phyloP scores from a whole-genome alignment of 2,113 vertebrate species.

The Chaenogobius annularis region DNA sequence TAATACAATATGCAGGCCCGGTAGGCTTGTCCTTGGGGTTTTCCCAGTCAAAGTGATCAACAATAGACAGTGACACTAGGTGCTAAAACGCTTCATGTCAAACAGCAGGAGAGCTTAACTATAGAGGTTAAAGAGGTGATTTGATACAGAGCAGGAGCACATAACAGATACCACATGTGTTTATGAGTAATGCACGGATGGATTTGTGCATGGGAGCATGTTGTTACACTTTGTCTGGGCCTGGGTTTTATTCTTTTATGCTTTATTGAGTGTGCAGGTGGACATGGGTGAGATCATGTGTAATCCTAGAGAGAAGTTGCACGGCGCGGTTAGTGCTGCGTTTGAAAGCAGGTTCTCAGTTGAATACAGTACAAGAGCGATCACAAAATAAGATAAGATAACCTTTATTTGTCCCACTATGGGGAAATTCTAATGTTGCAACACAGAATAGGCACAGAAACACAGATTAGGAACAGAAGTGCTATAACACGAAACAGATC shows the following conservation, averaged over 20 bases:
- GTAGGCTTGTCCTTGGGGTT: conserved; percentile 2
- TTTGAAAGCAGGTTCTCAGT: conserved; percentile 4
- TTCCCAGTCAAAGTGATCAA: conserved; percentile 30
- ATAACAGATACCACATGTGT: conserved; percentile 60
- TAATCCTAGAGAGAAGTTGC: conserved; percentile 10
- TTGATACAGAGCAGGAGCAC: conserved; percentile 34
- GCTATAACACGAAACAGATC: too few species aligned
- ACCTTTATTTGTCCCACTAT: too few species aligned
- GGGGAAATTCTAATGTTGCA: too few species aligned
- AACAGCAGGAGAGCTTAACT: conserved; percentile 29
- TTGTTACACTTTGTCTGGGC: conserved; percentile 17
- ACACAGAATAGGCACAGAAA: too few species aligned
- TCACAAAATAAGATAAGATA: not conserved
- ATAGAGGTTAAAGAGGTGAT: conserved; percentile 30
- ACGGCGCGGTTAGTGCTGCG: not conserved
- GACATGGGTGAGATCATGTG: conserved; percentile 36
- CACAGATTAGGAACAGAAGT: too few species aligned
- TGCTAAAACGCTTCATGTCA: conserved; percentile 32
- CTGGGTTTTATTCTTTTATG: conserved; percentile 39
- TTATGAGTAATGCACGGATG: conserved; percentile 9
- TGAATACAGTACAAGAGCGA: not conserved
- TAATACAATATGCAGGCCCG: conserved; percentile 2
- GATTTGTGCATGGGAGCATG: conserved; percentile 7
- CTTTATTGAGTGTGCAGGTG: conserved; percentile 36
- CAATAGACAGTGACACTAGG: conserved; percentile 40